Conservation (phyloP, 35 echinoderm and acorn worm species). For the Acanthaster planci region DNA sequence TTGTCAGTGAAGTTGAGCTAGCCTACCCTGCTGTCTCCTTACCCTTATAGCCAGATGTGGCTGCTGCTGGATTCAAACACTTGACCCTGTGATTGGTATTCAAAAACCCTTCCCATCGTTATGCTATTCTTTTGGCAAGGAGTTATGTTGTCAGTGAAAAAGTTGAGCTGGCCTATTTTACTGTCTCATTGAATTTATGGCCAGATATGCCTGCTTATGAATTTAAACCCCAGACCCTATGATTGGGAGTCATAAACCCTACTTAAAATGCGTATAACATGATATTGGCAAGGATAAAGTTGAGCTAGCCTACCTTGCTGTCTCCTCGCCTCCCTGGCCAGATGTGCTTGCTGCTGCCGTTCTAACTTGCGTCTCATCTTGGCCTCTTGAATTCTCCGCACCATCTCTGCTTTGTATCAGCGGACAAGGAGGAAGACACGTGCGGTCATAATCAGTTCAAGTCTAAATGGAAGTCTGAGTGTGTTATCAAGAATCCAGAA, state of each 20-base stretch:
- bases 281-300: slow-evolving; percentile 2
- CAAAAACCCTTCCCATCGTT: too few species aligned
- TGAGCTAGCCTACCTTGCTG: slow-evolving; percentile 72
- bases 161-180: too few species aligned
- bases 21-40: slow-evolving; percentile 83
- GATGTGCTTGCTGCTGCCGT: slow-evolving; percentile 58
- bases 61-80: too few species aligned
- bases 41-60: slow-evolving; percentile 53
- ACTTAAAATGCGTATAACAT: not conserved
- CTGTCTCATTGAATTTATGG: not conserved
- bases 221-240: not conserved
- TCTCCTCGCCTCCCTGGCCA: slow-evolving; percentile 67
- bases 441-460: too few species aligned
- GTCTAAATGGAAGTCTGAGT: too few species aligned
- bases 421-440: not conserved
- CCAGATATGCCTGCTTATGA: not conserved
- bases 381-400: slow-evolving; percentile 73
- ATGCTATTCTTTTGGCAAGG: too few species aligned
- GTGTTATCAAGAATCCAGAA: too few species aligned
- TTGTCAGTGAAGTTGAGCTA: not conserved
- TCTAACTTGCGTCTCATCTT: slow-evolving; percentile 95
- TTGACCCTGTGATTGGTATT: too few species aligned
- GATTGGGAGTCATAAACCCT: too few species aligned
- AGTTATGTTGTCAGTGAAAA: too few species aligned
- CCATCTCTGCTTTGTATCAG: slow-evolving; percentile 77